These are phyloP conservation scores for Podarcis lilfordi DNA, from an alignment of 2,797 vertebrate genomes.

Conservation along the genomic window DNA sequence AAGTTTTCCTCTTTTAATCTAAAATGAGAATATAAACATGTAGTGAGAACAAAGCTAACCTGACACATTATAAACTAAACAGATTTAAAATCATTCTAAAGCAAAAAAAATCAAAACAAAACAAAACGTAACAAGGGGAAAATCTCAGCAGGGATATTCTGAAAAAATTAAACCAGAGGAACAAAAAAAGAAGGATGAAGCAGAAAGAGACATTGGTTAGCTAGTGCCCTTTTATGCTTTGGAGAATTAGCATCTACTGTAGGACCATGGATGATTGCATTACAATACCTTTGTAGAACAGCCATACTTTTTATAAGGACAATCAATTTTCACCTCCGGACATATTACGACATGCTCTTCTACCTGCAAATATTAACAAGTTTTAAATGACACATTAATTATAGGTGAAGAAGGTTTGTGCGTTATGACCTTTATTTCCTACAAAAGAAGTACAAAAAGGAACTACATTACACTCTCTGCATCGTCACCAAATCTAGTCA, in stretches of 20 bases:
- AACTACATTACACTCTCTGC: neutral
- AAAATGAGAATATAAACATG: constrained; percentile 18
- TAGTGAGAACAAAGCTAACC: constrained; percentile 27
- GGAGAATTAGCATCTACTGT: constrained; percentile 4
- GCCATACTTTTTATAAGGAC: constrained; percentile 84
- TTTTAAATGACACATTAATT: constrained; percentile 16
- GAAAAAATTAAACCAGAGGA: neutral
- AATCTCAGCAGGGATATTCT: neutral
- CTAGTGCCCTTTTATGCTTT: constrained; percentile 9
- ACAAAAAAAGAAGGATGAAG: constrained; percentile 14
- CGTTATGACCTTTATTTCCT: neutral
- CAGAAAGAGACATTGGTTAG: neutral
- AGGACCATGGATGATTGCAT: neutral
- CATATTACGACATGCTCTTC: constrained; percentile 79
- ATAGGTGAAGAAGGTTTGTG: neutral
- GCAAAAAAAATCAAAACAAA: constrained; percentile 14
- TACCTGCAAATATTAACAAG: constrained; percentile 70
- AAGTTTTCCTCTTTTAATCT: constrained; percentile 83
- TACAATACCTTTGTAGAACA: constrained; percentile 81
- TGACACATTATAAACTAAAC: neutral
- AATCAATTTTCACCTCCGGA: constrained; percentile 83
- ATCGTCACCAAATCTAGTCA: neutral
- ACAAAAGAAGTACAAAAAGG: constrained; percentile 19
- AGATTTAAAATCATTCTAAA: no score
- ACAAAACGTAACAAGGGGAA: neutral